phyloP scores from a whole-genome alignment of 2,888 invertebrate species.

The Ophion slaviceki region DNA sequence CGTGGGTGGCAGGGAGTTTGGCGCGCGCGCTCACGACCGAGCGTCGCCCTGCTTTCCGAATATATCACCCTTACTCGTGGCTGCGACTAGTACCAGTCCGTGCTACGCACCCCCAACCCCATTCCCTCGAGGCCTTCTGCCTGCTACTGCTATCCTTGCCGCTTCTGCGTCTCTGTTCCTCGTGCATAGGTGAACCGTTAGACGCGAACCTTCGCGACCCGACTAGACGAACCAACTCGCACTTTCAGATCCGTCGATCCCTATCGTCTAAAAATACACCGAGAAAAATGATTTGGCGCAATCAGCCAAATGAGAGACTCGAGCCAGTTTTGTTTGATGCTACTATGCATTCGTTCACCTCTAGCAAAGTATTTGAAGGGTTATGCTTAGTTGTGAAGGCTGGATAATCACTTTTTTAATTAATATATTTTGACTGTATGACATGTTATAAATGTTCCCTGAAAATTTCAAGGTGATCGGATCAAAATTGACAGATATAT shows the following conservation, averaged over 20 bases:
- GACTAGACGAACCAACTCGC: constrained; percentile 31
- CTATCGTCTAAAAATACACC: neutral
- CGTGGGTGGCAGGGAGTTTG: constrained; percentile 42
- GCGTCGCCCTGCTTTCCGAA: constrained; percentile 62
- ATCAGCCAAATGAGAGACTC: neutral
- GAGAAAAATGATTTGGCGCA: neutral
- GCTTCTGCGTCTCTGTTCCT: constrained; percentile 51
- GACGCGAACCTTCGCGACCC: constrained; percentile 38
- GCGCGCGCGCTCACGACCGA: constrained; percentile 51
- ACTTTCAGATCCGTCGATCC: neutral
- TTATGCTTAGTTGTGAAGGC: too few relatives aligned
- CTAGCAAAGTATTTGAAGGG: too few relatives aligned
- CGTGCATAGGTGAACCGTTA: constrained; percentile 62
- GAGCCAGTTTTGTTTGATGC: neutral
- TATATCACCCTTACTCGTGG: constrained; percentile 64
- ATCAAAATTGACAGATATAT: too few relatives aligned
- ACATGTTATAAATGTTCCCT: too few relatives aligned
- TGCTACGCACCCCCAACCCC: constrained; percentile 74
- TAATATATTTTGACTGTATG: too few relatives aligned
- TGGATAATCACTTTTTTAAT: too few relatives aligned
- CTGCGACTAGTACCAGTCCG: constrained; percentile 73
- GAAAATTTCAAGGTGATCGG: too few relatives aligned
- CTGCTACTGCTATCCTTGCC: constrained; percentile 6
- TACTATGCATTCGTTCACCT: neutral
- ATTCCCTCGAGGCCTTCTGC: constrained; percentile 42